Evolutionary conservation across 2,113 vertebrate genomes (phyloP), one percentile per base, ranked within the genome.

Genomic region (Indri indri): DNA sequence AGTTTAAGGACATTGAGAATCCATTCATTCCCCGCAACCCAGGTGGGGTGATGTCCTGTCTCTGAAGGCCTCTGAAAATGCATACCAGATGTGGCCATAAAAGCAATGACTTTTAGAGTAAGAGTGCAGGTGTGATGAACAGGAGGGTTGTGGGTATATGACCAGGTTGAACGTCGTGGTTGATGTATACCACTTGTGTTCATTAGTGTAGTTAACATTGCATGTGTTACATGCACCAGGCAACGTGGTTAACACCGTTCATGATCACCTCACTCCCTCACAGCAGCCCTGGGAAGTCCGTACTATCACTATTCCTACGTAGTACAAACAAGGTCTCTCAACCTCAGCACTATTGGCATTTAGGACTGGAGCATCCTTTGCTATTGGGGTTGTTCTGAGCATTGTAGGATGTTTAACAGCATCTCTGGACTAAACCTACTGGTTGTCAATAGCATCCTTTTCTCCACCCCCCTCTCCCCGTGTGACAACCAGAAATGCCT

Each of bases 1-100:
- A 47, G n/a, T 91, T 94, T 93, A 96, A 91, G 63, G 95, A 81
- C 65, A 34, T 2, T 30, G 66, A 42, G 57, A 59, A 59, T 61
- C 37, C 12, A 4, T n/a, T 61, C 8, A 5, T 54, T 61, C 23
- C 23, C 42, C 37, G 47, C 52, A 17, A 76, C 54, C 40, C 85
- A 17, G 8, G 30, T 7, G 17, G 17, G 8, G 70, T 30, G 34
- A 34, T 59, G 12, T 61, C 80, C 70, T 61, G 3, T 42, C 81
- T 90, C 47, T 32, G 50, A 71, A 95, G 76, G 37, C n/a, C 5
- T 95, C 71, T 81, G 65, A 66, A 95, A 68, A 63, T 3, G 4
- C 23, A 25, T 9, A 61, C 40, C 32, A 66, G 71, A 22, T 42
- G 45, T 65, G 40, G 17, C 54, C 77, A 34, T 61, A 42, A 94